phyloP scores from a whole-genome alignment of 2,797 vertebrate species.

The Lycodopsis pacificus region DNA sequence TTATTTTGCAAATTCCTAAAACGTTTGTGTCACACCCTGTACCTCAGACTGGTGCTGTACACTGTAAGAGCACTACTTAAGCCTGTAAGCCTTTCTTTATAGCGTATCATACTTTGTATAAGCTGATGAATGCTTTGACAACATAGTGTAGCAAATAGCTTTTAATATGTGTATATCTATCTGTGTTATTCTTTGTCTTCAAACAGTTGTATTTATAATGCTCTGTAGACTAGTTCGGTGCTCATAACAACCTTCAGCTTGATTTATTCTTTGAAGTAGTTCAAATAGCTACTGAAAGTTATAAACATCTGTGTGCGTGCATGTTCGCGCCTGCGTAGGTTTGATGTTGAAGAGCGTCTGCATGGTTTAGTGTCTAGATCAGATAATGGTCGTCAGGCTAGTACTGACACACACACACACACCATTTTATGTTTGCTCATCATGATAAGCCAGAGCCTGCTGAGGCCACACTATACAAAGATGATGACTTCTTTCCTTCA shows the following conservation, averaged over 20 bases:
- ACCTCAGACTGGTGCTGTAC: not conserved
- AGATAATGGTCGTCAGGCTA: slow-evolving; percentile 10
- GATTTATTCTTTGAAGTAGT: not conserved
- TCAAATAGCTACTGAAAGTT: slow-evolving; percentile 7
- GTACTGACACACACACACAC: slow-evolving; percentile 17
- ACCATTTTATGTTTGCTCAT: slow-evolving; percentile 16
- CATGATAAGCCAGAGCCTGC: slow-evolving; percentile 1
- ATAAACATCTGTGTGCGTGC: no score
- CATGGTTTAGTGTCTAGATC: slow-evolving; percentile 33
- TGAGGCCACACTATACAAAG: not conserved
- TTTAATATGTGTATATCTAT: not conserved
- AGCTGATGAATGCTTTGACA: not conserved
- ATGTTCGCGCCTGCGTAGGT: no score
- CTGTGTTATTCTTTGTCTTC: slow-evolving; percentile 3
- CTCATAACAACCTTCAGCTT: not conserved
- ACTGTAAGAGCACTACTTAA: not conserved
- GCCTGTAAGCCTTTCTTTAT: not conserved
- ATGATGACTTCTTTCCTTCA: slow-evolving; percentile 7
- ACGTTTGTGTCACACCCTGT: not conserved
- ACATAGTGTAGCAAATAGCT: not conserved
- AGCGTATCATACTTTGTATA: not conserved
- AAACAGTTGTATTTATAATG: slow-evolving; percentile 5
- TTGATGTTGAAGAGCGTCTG: no score
- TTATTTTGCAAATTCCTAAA: not conserved
- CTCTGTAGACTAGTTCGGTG: not conserved